These are phyloP conservation scores for Dreissena polymorpha DNA, from an alignment of 1,140 invertebrate genomes.

Conservation along the genomic window DNA sequence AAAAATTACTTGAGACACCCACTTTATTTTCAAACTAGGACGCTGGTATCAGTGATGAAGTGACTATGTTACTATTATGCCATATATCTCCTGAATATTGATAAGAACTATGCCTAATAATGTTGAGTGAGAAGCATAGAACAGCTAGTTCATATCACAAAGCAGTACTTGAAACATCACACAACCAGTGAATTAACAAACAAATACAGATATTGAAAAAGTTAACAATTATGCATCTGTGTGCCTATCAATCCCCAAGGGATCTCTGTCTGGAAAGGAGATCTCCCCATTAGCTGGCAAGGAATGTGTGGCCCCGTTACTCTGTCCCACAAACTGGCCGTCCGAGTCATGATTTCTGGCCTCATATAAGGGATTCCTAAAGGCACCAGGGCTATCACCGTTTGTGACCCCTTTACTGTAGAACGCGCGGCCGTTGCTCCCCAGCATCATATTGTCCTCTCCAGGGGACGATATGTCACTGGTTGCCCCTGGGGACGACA, in stretches of 20 bases:
- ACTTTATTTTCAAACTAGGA: too few relatives aligned
- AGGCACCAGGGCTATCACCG: constrained; percentile 30
- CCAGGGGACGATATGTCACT: neutral
- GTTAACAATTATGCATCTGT: constrained; percentile 34
- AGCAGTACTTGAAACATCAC: too few relatives aligned
- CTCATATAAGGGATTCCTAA: constrained; percentile 46
- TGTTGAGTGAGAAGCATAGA: too few relatives aligned
- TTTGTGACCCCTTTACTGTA: constrained; percentile 45
- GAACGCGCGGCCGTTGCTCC: constrained; percentile 29
- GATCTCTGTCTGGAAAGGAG: constrained; percentile 18
- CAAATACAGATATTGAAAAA: neutral
- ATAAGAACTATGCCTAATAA: too few relatives aligned
- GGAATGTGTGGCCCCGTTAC: constrained; percentile 10
- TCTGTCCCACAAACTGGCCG: neutral
- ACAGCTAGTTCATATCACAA: too few relatives aligned
- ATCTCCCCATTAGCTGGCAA: constrained; percentile 36
- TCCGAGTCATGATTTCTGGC: constrained; percentile 17
- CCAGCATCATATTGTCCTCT: constrained; percentile 42
- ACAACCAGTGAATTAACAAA: too few relatives aligned
- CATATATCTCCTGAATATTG: too few relatives aligned
- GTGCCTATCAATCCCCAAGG: constrained; percentile 2
- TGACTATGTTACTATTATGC: too few relatives aligned
- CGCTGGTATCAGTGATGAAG: too few relatives aligned
- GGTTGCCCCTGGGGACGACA: neutral
- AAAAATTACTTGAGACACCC: too few relatives aligned